phyloP scores from a whole-genome alignment of 2,888 invertebrate species.

The Cynaeus angustus region DNA sequence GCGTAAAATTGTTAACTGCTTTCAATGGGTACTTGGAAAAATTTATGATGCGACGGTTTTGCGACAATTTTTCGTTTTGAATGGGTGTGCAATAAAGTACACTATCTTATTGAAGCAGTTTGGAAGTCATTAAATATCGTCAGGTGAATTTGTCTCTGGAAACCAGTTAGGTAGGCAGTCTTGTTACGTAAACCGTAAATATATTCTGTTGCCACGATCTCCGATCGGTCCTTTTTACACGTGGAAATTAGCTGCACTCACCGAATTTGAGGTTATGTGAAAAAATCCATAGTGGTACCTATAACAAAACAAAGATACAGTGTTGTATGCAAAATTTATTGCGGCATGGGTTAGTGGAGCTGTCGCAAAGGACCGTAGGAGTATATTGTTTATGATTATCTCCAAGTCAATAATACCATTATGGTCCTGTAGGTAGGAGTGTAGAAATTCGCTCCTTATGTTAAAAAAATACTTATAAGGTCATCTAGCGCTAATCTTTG shows the following conservation, averaged over 20 bases:
- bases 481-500: slow-evolving; percentile 19
- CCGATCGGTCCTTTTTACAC: slow-evolving; percentile 33
- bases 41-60: neutral
- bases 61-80: neutral
- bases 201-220: slow-evolving; percentile 42
- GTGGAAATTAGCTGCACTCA: neutral
- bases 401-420: slow-evolving; percentile 21
- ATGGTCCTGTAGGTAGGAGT: slow-evolving; percentile 6
- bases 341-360: slow-evolving; percentile 11
- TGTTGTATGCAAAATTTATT: slow-evolving; percentile 26
- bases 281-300: slow-evolving; percentile 27
- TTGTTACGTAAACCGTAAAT: slow-evolving; percentile 51
- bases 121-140: slow-evolving; percentile 51
- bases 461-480: slow-evolving; percentile 18
- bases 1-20: slow-evolving; percentile 16
- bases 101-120: slow-evolving; percentile 27
- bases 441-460: slow-evolving; percentile 10
- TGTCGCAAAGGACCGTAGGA: slow-evolving; percentile 28
- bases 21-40: neutral
- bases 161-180: slow-evolving; percentile 50
- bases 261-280: neutral
- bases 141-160: slow-evolving; percentile 53
- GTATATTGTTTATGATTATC: slow-evolving; percentile 29
- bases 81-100: slow-evolving; percentile 32
- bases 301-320: slow-evolving; percentile 32